Evolutionary conservation across 2,113 vertebrate species (phyloP).

Genomic region (Eublepharis macularius): DNA sequence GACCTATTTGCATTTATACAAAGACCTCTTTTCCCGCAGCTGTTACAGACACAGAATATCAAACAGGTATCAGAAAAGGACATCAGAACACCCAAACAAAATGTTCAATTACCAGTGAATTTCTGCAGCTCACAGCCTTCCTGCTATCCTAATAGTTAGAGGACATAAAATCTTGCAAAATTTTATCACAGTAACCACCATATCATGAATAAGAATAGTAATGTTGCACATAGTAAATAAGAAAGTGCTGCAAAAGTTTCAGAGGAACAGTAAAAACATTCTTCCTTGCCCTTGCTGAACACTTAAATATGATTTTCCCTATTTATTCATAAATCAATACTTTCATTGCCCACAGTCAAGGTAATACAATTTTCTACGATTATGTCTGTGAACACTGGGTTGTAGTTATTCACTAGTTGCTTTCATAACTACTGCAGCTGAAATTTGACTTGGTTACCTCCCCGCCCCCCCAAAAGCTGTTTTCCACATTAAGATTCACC

Average conservation of each 20-base stretch:
- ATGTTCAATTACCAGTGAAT: conserved; percentile 12
- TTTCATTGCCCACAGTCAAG: conserved; percentile 11
- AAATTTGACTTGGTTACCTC: conserved; percentile 19
- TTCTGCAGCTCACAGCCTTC: background rate
- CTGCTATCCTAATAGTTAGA: background rate
- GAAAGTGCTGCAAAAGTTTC: background rate
- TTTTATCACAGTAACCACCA: background rate
- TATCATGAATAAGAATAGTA: background rate
- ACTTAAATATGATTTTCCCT: conserved; percentile 22
- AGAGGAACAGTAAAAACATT: background rate
- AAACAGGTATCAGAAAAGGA: background rate
- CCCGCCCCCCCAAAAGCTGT: no score
- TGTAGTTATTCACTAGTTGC: conserved; percentile 7
- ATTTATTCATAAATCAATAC: conserved; percentile 32
- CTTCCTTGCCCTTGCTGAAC: background rate
- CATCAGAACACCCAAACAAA: conserved; percentile 4
- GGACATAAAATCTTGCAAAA: background rate
- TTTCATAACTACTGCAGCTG: background rate
- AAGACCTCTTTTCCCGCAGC: background rate
- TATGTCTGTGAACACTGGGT: background rate
- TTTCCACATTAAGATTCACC: background rate
- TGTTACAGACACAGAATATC: background rate
- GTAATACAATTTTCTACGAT: conserved; percentile 23
- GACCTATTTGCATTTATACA: conserved; percentile 15
- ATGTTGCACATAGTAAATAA: conserved; percentile 3